Evolutionary conservation across 2,797 vertebrate genomes (phyloP), one percentile per base, ranked within the genome.

Genomic region (Enteromius trimaculatus): DNA sequence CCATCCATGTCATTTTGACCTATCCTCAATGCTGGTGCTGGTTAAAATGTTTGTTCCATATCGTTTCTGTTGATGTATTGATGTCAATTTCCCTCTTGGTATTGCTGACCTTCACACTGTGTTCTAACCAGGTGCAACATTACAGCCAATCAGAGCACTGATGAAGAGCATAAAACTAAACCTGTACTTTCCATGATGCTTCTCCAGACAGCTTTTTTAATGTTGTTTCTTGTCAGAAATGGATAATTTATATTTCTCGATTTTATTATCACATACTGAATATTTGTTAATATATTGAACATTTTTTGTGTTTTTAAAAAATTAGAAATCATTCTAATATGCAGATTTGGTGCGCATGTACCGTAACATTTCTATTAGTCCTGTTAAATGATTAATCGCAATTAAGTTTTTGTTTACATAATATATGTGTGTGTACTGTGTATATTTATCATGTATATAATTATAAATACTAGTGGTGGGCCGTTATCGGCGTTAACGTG

Each of bases 121-220:
- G 29, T 53, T 31, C 71, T 74, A 34, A 74, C 71, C 71, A 75
- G 71, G 49, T 37, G 71, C 6, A 3, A 55, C 71, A 55, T 21
- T 51, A 53, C 49, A 75, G 71, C 71, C 71, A 75, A 55, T 75
- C 19, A 75, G 29, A 75, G 19, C 6, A 16, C 29, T 55, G 65
- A n/a, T 39, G 10, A 21, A 68, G 71, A 37, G 29, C 11, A 1
- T n/a, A 53, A 74, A 53, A 53, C 29, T 34, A 4, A 53, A 37
- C 49, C 34, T 70, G 39, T 16, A 16, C 39, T 13, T 44, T 70
- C 39, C 3, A 16, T n/a, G 49, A 53, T n/a, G 19, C 11, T 13
- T 74, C 11, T 34, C 11, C 2, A 34, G 70, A 21, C 42, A 3
- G 23, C 42, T 17, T 74, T 71, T 74, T 34, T 74, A 53, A 44